Percentiles rank a stretch among this genome's conserved stretches.
phyloP scores from a whole-genome alignment of 2,113 vertebrate genomes.

The Megaleporinus macrocephalus region DNA sequence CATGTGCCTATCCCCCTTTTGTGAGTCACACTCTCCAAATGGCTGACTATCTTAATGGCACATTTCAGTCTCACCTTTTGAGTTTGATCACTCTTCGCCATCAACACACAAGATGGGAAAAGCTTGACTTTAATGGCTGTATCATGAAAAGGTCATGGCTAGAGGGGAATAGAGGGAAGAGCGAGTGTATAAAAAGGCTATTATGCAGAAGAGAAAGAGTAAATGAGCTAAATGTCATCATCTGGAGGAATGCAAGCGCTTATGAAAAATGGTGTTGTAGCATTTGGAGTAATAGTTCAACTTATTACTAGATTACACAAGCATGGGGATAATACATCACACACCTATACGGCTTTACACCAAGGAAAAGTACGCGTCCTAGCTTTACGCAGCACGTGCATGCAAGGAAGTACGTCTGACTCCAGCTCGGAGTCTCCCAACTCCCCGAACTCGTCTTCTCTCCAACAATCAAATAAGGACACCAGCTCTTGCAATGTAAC shows the following conservation, averaged over 20 bases:
- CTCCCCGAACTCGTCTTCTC: not conserved
- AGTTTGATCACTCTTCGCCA: constrained; percentile 30
- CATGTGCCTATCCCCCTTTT: not conserved
- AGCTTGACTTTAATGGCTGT: constrained; percentile 41
- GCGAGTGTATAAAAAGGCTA: constrained; percentile 22
- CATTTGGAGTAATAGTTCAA: not conserved
- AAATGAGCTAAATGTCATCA: constrained; percentile 41
- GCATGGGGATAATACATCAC: not conserved
- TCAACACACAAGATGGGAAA: constrained; percentile 21
- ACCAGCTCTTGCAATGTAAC: not conserved
- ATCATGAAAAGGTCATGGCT: constrained; percentile 48
- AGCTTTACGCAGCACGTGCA: not conserved
- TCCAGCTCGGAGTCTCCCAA: not conserved
- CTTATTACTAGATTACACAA: not conserved
- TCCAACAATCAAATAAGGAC: not conserved
- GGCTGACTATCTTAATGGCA: constrained; percentile 12
- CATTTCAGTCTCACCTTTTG: constrained; percentile 30
- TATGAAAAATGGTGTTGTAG: constrained; percentile 4
- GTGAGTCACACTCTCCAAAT: not conserved
- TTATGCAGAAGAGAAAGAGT: constrained; percentile 29
- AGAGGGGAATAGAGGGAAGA: constrained; percentile 22
- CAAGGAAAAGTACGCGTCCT: not conserved
- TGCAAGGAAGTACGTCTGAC: not conserved
- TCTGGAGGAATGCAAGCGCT: constrained; percentile 9
- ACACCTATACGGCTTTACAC: not conserved